phyloP scores from a whole-genome alignment of 2,113 vertebrate genomes.

The Hemichromis elongatus region DNA sequence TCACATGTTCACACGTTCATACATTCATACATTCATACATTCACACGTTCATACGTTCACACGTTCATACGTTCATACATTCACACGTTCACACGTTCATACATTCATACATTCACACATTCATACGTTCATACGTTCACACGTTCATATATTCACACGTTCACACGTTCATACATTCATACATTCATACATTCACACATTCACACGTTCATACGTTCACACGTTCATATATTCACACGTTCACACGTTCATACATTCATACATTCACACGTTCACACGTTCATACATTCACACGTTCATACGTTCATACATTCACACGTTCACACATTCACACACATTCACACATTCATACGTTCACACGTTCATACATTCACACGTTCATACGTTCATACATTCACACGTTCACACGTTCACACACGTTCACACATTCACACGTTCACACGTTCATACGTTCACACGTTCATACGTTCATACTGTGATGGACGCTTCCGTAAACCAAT shows the following conservation, averaged over 20 bases:
- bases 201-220: background rate
- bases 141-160: no score
- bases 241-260: background rate
- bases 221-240: no score
- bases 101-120: no score
- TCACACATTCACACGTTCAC: background rate
- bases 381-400: background rate
- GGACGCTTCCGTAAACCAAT: background rate
- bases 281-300: background rate
- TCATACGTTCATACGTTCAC: background rate
- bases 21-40: no score
- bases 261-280: background rate
- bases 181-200: no score
- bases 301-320: background rate
- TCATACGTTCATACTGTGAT: fast-evolving
- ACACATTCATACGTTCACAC: background rate
- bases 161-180: background rate
- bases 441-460: background rate
- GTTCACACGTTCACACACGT: background rate
- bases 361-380: no score
- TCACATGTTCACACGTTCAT: background rate
- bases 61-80: background rate
- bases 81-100: background rate
- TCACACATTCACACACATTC: background rate
- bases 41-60: no score